A percentile compares a stretch with the other conserved stretches of the same genome.
Conservation (phyloP, 2,113 vertebrate genomes). For the Centropus unirufus region DNA sequence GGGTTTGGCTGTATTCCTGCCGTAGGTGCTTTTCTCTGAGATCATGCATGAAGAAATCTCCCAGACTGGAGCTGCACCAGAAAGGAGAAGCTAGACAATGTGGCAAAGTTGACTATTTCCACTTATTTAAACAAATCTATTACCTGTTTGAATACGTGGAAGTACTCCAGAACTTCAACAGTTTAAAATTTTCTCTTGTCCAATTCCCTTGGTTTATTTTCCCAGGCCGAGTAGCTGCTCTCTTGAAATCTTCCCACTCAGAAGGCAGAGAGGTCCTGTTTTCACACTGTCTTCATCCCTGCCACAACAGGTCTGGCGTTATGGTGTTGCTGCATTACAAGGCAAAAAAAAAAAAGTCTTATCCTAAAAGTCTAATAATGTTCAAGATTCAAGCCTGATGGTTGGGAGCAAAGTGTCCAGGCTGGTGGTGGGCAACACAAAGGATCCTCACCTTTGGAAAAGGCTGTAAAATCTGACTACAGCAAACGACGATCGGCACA, state of each 20-base stretch:
- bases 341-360: neutral
- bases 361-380: neutral
- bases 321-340: rapidly evolving
- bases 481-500: rapidly evolving
- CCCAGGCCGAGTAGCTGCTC: neutral
- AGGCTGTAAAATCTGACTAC: neutral
- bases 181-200: slow-evolving; percentile 49
- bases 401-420: neutral
- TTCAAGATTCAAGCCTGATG: neutral
- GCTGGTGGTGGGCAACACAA: neutral
- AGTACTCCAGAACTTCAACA: slow-evolving; percentile 59
- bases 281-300: neutral
- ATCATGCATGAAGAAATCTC: neutral
- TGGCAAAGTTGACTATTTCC: slow-evolving; percentile 49
- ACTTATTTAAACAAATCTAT: slow-evolving; percentile 61
- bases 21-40: slow-evolving; percentile 26
- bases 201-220: slow-evolving; percentile 17
- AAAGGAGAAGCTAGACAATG: slow-evolving; percentile 56
- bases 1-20: neutral
- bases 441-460: neutral
- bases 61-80: slow-evolving; percentile 37
- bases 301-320: neutral
- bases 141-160: slow-evolving; percentile 68
- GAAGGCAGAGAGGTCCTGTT: neutral
- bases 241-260: neutral